phyloP scores from a whole-genome alignment of 1,140 invertebrate genomes.

The Palaemon carinicauda region DNA sequence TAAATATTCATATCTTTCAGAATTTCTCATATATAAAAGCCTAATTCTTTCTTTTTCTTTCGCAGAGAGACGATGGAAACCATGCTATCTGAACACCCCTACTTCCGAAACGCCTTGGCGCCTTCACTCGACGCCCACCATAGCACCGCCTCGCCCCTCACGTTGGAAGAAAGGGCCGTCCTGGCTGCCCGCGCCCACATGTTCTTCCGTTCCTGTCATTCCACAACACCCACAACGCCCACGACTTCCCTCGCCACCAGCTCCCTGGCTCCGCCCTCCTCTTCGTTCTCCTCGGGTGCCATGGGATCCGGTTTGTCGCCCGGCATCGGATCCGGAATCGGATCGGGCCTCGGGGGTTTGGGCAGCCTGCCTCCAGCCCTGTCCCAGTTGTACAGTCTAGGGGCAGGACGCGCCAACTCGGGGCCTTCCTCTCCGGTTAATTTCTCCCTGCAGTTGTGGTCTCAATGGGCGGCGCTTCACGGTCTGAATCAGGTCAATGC shows the following conservation, averaged over 20 bases:
- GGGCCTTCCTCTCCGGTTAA: constrained; percentile 27
- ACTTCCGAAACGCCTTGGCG: constrained; percentile 40
- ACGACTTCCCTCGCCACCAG: constrained; percentile 42
- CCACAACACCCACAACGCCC: constrained; percentile 45
- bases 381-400: constrained; percentile 34
- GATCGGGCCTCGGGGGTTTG: background rate
- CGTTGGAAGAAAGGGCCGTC: constrained; percentile 38
- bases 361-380: constrained; percentile 35
- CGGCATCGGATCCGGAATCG: constrained; percentile 13
- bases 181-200: constrained; percentile 47
- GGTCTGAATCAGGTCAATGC: constrained; percentile 44
- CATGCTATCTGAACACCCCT: constrained; percentile 50
- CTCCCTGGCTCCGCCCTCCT: constrained; percentile 32
- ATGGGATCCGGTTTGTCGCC: constrained; percentile 19
- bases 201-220: constrained; percentile 45
- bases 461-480: constrained; percentile 44
- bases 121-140: constrained; percentile 40
- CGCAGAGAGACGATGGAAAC: constrained; percentile 53
- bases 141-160: constrained; percentile 27
- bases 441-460: constrained; percentile 45
- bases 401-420: background rate
- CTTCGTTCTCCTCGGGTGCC: constrained; percentile 14
- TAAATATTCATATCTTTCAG: no score
- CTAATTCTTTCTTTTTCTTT: background rate
- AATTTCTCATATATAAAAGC: background rate